Conservation (phyloP, 2,888 invertebrate species). For the Leptopilina myrica region DNA sequence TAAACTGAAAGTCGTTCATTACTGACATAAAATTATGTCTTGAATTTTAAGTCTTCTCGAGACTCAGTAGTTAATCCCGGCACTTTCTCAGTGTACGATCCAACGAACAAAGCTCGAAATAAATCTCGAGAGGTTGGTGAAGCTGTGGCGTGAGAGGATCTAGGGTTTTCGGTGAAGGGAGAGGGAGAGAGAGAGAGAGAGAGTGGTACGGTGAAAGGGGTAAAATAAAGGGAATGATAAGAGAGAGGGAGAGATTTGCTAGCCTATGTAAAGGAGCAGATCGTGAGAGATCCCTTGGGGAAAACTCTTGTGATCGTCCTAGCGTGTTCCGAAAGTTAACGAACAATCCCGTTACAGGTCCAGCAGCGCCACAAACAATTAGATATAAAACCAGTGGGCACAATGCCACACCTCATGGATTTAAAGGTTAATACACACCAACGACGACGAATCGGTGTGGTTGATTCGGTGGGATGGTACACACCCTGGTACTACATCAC, state of each 20-base stretch:
- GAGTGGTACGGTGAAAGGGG: too few relatives aligned
- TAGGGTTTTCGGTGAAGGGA: neutral
- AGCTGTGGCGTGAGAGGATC: conserved; percentile 16
- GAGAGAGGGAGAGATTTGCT: neutral
- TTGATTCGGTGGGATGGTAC: conserved; percentile 48
- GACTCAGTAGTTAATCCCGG: conserved; percentile 52
- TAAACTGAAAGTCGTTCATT: conserved; percentile 51
- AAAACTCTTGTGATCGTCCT: conserved; percentile 46
- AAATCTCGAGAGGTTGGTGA: conserved; percentile 52
- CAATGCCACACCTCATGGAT: conserved; percentile 56
- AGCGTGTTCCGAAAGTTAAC: conserved; percentile 53
- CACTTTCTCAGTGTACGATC: conserved; percentile 49
- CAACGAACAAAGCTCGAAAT: conserved; percentile 58
- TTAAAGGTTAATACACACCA: conserved; percentile 55
- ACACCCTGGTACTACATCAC: conserved; percentile 54
- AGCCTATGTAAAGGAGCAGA: conserved; percentile 45
- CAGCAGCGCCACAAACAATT: conserved; percentile 63
- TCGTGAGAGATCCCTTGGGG: conserved; percentile 51
- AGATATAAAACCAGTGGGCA: conserved; percentile 60
- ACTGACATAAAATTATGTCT: conserved; percentile 56
- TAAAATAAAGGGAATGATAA: neutral
- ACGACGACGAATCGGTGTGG: conserved; percentile 56
- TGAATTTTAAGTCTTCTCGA: conserved; percentile 57
- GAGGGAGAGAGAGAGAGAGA: neutral
- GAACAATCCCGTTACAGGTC: conserved; percentile 51